Conservation (phyloP, 2,797 vertebrate species). For the Eremophila alpestris region DNA sequence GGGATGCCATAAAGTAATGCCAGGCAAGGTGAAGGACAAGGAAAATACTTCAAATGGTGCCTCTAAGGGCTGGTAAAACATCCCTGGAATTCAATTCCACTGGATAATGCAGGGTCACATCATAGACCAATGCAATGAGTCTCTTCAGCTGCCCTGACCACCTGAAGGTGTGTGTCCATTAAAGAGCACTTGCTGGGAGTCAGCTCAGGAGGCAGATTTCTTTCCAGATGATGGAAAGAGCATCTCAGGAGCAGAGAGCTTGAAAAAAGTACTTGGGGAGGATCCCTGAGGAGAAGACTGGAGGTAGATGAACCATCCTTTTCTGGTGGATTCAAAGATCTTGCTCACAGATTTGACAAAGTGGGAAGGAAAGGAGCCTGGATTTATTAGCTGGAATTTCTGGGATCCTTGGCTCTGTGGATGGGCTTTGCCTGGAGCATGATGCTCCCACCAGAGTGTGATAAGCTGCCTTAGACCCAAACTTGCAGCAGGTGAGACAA, state of each 20-base stretch:
- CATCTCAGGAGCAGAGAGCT: neutral
- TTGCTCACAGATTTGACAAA: neutral
- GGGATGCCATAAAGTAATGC: neutral
- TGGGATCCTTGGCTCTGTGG: neutral
- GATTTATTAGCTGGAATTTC: neutral
- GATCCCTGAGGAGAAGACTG: neutral
- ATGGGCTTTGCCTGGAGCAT: neutral
- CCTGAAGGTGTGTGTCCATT: neutral
- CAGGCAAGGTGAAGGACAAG: neutral
- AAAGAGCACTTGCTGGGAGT: neutral
- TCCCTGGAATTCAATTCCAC: neutral
- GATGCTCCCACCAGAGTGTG: neutral
- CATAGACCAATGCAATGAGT: no score
- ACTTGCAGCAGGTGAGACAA: neutral
- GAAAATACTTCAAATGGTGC: neutral
- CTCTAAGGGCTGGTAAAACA: neutral
- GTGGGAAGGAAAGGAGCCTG: neutral
- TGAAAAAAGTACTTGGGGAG: neutral
- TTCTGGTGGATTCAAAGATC: neutral
- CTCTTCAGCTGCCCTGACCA: neutral
- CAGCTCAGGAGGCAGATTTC: neutral
- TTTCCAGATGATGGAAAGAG: neutral
- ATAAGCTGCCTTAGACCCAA: rapidly evolving
- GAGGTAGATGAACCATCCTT: neutral
- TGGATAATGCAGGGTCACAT: neutral